Conservation (phyloP, 1,140 invertebrate species). For the Drosophila virilis region DNA sequence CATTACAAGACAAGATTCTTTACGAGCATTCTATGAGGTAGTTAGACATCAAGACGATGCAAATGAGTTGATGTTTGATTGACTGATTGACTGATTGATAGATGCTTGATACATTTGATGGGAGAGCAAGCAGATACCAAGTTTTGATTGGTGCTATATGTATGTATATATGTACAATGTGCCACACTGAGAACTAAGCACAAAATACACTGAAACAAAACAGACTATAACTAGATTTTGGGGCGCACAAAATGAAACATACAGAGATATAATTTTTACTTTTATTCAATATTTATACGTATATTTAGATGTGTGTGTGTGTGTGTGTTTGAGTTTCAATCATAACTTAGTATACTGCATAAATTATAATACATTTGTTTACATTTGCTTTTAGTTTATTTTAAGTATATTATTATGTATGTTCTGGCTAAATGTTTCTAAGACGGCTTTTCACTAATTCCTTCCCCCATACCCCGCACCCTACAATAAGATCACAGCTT, state of each 20-base stretch:
- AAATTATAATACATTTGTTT: slow-evolving; percentile 75
- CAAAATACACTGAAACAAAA: slow-evolving; percentile 67
- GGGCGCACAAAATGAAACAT: slow-evolving; percentile 41
- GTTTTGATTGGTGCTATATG: slow-evolving; percentile 37
- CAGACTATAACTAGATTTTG: slow-evolving; percentile 31
- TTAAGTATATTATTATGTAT: slow-evolving; percentile 5
- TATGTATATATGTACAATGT: slow-evolving; percentile 49
- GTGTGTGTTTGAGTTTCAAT: slow-evolving; percentile 24
- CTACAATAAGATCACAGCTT: slow-evolving; percentile 48
- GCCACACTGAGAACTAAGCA: slow-evolving; percentile 65
- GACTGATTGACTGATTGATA: slow-evolving; percentile 34
- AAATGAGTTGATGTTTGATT: slow-evolving; percentile 38
- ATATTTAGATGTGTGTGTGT: slow-evolving; percentile 29
- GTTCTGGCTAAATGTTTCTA: slow-evolving; percentile 46
- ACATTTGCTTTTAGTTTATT: slow-evolving; percentile 43
- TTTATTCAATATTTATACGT: slow-evolving; percentile 72
- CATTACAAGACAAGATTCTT: slow-evolving; percentile 34
- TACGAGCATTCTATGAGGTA: slow-evolving; percentile 35
- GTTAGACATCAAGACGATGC: slow-evolving; percentile 50
- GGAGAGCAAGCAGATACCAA: slow-evolving; percentile 48
- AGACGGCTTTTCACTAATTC: slow-evolving; percentile 17
- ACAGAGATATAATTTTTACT: slow-evolving; percentile 49
- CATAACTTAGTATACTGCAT: slow-evolving; percentile 57
- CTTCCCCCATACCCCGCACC: slow-evolving; percentile 3
- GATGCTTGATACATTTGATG: slow-evolving; percentile 43